Conservation (phyloP, 2,888 invertebrate species). For the Orchestes rusci region DNA sequence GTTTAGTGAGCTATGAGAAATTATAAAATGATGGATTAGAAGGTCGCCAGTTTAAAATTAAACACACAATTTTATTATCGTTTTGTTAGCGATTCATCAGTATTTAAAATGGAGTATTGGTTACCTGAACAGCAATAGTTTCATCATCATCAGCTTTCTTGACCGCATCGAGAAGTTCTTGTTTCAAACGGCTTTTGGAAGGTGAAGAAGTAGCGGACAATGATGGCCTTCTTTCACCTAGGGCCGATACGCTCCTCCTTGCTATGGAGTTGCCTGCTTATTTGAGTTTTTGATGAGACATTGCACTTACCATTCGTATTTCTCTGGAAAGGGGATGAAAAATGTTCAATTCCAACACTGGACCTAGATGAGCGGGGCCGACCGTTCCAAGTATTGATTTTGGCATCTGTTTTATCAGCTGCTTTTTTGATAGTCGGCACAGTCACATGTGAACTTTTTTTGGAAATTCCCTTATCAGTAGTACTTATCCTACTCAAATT, state of each 20-base stretch:
- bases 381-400: conserved; percentile 63
- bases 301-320: conserved; percentile 32
- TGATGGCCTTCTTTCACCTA: conserved; percentile 38
- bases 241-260: conserved; percentile 45
- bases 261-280: conserved; percentile 12
- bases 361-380: conserved; percentile 48
- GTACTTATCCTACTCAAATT: conserved; percentile 35
- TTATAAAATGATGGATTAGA: not conserved
- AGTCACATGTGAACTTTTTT: conserved; percentile 3
- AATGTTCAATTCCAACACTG: conserved; percentile 57
- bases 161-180: conserved; percentile 66
- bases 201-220: conserved; percentile 56
- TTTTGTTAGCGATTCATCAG: too few relatives aligned
- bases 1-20: conserved; percentile 20
- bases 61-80: not conserved
- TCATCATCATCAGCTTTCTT: conserved; percentile 67
- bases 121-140: conserved; percentile 57
- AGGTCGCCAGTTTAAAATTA: not conserved
- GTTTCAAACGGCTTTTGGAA: conserved; percentile 57
- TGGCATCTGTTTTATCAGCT: conserved; percentile 36
- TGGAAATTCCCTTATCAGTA: conserved; percentile 12
- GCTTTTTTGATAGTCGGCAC: conserved; percentile 10
- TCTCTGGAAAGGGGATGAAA: conserved; percentile 40
- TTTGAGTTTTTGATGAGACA: not conserved
- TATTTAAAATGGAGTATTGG: not conserved